Evolutionary conservation across 35 echinoderm and acorn worm genomes (phyloP), one percentile per base, ranked within the genome.

Genomic region (Heliocidaris tuberculata): DNA sequence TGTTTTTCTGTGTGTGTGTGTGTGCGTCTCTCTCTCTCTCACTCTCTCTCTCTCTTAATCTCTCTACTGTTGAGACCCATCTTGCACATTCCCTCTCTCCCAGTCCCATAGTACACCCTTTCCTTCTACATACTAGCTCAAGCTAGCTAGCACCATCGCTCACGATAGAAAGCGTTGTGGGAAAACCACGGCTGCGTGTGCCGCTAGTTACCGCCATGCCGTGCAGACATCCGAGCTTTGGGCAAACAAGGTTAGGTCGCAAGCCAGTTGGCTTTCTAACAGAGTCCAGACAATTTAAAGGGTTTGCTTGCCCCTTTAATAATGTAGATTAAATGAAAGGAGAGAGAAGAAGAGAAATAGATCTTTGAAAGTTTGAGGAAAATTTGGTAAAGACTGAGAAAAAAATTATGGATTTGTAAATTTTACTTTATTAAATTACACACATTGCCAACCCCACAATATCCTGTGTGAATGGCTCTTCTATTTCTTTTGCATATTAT

Each of bases 251-350:
- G 65, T 78, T 78, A 6, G 59, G 59, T 60, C 59, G 59, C 59
- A 19, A 60, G 65, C 65, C 65, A 78, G 65, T 78, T 27, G 27
- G 65, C 65, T 78, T 24, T 24, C n/a, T 19, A 24, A 24, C 65
- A n/a, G 27, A 78, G 65, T 21, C 65, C 65, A 78, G 65, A 78
- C 65, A 78, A 78, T 78, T 78, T 78, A 78, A 78, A 78, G 65
- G 65, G 65, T 19, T n/a, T 6, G 65, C 65, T 0, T 78, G 3
- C 65, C 15, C 65, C 65, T 78, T 78, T n/a, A 70, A 56, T 56
- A 12, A 56, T 56, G 50, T 10, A 52, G 50, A 12, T 56, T 56
- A 56, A 56, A 56, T 11, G 9, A 56, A 6, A 56, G 10, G 2
- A 56, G 35, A 42, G 35, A 42, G 35, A 3, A 56, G 2, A 56